Conservation (phyloP, 2,888 invertebrate species). For the Trichopoda pennipes region DNA sequence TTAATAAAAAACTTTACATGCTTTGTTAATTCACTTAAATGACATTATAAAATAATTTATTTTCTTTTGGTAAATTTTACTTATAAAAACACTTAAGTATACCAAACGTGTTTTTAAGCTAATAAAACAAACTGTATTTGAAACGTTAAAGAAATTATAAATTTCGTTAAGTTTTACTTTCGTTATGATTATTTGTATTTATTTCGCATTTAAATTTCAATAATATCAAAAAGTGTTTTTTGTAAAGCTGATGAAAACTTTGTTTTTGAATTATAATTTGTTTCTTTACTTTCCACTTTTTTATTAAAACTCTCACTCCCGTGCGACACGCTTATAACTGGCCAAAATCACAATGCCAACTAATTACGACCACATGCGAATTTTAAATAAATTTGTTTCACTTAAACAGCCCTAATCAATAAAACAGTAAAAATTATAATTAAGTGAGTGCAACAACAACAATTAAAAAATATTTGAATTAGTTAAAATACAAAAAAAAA, state of each 20-base stretch:
- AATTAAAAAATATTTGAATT: constrained; percentile 49
- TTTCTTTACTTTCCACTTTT: background rate
- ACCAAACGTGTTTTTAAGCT: background rate
- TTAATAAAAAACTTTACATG: constrained; percentile 4
- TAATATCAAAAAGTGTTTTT: too few species aligned
- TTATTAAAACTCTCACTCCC: constrained; percentile 56
- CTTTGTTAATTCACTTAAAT: background rate
- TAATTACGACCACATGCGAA: constrained; percentile 77
- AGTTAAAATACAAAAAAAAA: constrained; percentile 39
- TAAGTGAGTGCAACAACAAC: constrained; percentile 24
- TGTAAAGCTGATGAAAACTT: background rate
- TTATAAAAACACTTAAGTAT: constrained; percentile 36
- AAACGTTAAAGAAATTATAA: too few species aligned
- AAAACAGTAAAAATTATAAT: constrained; percentile 13
- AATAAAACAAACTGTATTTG: too few species aligned
- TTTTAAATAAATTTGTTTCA: constrained; percentile 75
- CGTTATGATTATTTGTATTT: too few species aligned
- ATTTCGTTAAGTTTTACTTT: too few species aligned
- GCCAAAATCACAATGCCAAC: constrained; percentile 76
- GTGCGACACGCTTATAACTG: constrained; percentile 62
- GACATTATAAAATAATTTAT: background rate
- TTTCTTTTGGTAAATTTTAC: constrained; percentile 1
- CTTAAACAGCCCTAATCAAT: constrained; percentile 56
- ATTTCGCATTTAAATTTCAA: too few species aligned
- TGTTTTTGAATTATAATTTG: background rate